Base-by-base conservation (phyloP, 23 tunicate genomes). In the Aplidium turbinatum region DNA sequence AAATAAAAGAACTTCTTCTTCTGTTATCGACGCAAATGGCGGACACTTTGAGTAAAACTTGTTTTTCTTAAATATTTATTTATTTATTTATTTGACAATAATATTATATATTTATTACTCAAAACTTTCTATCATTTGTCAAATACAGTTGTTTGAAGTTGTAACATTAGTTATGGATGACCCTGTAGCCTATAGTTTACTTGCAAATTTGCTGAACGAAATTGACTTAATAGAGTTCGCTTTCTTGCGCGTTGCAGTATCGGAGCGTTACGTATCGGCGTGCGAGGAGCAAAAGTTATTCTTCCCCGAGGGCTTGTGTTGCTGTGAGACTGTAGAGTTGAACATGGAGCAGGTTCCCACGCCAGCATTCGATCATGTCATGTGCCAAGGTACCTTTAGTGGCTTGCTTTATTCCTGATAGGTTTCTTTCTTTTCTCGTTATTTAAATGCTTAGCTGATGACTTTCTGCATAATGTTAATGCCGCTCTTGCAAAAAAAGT, bases 241-340 rank as follows among this genome's bases (percentile, higher is more conserved):
- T n/a, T n/a, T n/a, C n/a, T n/a, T 56, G 27, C 24, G 58, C 25
- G 18, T 32, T 46, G 26, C 51, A 86, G 94, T 87, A 2, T 87
- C 94, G 19, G 94, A 87, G 19, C 65, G 76, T 3, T 87, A 87
- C 73, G 31, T 70, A 27, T 26, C 81, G 0, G 94, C 94, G 20
- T 87, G 94, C 52, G 86, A 80, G 36, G 94, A 87, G 35, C 39
- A 51, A 64, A 87, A 87, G 29, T 46, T 80, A 32, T 87, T 87
- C 40, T 87, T 87, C 45, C 94, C 85, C 21, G 82, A 87, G 26
- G 94, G 94, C 16, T 56, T 87, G 47, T 87, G 86, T 33, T 87
- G 94, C 69, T 18, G 67, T 0, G 82, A 73, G 56, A 87, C 94
- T 25, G 45, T 72, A 6, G 94, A 87, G 39, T 47, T 80, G 18